Conservation (phyloP, 2,797 vertebrate genomes). For the Pipistrellus nathusii region DNA sequence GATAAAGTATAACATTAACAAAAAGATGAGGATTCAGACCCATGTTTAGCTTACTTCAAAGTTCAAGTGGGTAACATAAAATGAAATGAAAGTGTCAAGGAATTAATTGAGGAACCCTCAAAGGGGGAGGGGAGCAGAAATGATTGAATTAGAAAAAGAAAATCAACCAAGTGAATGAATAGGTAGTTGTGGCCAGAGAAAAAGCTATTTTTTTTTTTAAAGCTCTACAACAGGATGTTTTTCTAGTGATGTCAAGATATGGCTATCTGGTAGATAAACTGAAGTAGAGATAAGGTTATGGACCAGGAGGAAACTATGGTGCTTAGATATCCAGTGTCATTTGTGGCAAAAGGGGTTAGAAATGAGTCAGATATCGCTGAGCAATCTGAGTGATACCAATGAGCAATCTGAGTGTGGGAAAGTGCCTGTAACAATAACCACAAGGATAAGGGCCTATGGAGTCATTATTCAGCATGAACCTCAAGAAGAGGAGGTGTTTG, state of each 20-base stretch:
- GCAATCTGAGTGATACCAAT: not conserved
- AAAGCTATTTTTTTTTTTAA: not conserved
- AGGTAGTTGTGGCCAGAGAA: not conserved
- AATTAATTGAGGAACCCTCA: not conserved
- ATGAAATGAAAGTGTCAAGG: not conserved
- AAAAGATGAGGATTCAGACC: not conserved
- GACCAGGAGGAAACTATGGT: not conserved
- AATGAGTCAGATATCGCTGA: not conserved
- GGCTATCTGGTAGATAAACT: not conserved
- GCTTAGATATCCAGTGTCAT: not conserved
- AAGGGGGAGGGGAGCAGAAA: not conserved
- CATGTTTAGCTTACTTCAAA: not conserved
- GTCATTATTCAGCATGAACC: not conserved
- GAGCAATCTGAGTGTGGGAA: not conserved
- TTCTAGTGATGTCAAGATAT: not conserved
- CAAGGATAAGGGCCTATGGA: not conserved
- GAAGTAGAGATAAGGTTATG: not conserved
- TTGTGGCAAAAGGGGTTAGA: not conserved
- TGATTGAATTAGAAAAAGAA: not conserved
- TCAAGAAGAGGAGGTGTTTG: not conserved
- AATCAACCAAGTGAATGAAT: not conserved
- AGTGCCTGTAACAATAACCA: not conserved
- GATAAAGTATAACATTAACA: not conserved
- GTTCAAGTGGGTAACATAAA: not conserved
- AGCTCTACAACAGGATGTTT: not conserved